These are phyloP conservation scores for Fragum fragum DNA, from an alignment of 2,888 invertebrate species.

Conservation along the genomic window DNA sequence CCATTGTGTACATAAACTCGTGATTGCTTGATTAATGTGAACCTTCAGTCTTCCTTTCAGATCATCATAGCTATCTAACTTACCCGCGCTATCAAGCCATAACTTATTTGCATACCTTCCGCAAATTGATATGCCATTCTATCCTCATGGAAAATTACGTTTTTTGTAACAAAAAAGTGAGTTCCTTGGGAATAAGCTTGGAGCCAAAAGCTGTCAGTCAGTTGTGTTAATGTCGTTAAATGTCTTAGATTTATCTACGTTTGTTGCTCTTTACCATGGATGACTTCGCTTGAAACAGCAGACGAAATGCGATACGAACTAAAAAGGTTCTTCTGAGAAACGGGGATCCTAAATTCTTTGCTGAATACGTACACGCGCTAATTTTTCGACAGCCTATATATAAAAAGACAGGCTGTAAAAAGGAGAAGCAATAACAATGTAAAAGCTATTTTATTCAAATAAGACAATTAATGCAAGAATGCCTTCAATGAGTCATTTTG, in stretches of 20 bases:
- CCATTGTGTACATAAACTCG: conserved; percentile 31
- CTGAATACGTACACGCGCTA: not conserved
- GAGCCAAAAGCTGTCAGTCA: conserved; percentile 66
- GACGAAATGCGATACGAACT: conserved; percentile 64
- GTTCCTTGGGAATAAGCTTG: conserved; percentile 64
- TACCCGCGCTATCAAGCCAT: conserved; percentile 38
- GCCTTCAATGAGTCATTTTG: no score
- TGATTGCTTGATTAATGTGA: conserved; percentile 62
- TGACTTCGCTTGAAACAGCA: conserved; percentile 70
- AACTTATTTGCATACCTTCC: conserved; percentile 57
- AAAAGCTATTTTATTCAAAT: no score
- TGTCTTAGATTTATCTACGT: conserved; percentile 67
- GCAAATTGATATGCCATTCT: conserved; percentile 69
- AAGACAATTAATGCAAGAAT: no score
- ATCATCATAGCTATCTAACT: conserved; percentile 54
- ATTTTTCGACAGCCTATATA: no score
- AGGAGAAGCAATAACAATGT: no score
- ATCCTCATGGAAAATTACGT: conserved; percentile 50
- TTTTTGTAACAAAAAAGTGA: conserved; percentile 50
- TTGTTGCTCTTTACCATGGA: conserved; percentile 68
- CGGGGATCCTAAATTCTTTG: conserved; percentile 7
- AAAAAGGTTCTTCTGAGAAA: conserved; percentile 67
- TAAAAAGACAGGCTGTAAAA: no score
- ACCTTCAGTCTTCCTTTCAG: conserved; percentile 52
- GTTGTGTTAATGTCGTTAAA: conserved; percentile 65